A percentile compares a stretch with the other conserved stretches of the same genome.
These are phyloP conservation scores for Aelia acuminata DNA, from an alignment of 2,888 invertebrate genomes.

Conservation along the genomic window DNA sequence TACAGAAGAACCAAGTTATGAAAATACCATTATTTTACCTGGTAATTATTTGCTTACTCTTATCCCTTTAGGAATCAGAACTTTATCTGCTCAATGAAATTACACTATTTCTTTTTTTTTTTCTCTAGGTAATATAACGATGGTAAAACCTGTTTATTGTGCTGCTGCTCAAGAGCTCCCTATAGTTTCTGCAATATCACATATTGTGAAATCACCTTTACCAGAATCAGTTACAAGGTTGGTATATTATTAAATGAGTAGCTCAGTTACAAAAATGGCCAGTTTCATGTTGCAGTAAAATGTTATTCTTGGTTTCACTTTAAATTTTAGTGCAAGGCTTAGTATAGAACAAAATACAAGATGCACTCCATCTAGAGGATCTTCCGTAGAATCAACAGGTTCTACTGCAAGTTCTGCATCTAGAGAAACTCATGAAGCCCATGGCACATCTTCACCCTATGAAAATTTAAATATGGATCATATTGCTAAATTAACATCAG, in stretches of 20 bases:
- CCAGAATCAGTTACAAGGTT: conserved; percentile 62
- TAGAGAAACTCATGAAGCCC: conserved; percentile 60
- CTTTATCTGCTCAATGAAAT: neutral
- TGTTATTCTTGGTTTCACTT: no score
- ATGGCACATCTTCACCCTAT: conserved; percentile 70
- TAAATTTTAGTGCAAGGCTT: conserved; percentile 34
- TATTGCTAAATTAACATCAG: conserved; percentile 88
- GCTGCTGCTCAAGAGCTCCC: conserved; percentile 63
- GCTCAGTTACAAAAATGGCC: no score
- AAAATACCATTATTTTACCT: conserved; percentile 72
- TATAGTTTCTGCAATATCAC: conserved; percentile 62
- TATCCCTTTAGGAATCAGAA: neutral
- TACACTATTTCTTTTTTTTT: conserved; percentile 23
- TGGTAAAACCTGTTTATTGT: conserved; percentile 66
- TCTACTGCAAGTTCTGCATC: conserved; percentile 61
- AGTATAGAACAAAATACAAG: conserved; percentile 45
- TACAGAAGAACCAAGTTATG: conserved; percentile 72
- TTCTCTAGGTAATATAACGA: conserved; percentile 65
- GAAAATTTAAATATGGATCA: conserved; percentile 93
- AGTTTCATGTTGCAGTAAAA: no score
- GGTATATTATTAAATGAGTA: conserved; percentile 52
- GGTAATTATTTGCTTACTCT: conserved; percentile 67
- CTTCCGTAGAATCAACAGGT: conserved; percentile 65
- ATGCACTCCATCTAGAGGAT: conserved; percentile 63
- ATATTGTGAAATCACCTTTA: conserved; percentile 63